Percentiles rank a stretch among this genome's conserved stretches.
phyloP scores from a whole-genome alignment of 1,140 invertebrate species.

The Drosophila funebris region DNA sequence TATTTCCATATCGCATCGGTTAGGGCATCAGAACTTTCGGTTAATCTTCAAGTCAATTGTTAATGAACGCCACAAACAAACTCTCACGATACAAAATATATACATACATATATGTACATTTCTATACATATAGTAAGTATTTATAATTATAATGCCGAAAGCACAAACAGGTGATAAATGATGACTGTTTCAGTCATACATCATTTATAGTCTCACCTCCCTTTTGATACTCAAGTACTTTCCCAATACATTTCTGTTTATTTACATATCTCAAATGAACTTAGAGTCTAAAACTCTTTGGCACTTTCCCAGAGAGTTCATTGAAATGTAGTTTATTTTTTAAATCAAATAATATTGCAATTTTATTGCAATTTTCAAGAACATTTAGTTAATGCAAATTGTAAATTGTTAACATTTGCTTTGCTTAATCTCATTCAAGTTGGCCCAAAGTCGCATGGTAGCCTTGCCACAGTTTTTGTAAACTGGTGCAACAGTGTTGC shows the following conservation, averaged over 20 bases:
- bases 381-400: neutral
- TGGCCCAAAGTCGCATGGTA: neutral
- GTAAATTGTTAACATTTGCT: neutral
- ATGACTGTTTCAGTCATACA: neutral
- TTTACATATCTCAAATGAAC: no score
- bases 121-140: neutral
- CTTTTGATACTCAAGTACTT: neutral
- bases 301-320: neutral
- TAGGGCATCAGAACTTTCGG: slow-evolving; percentile 1
- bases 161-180: neutral
- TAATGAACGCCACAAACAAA: neutral
- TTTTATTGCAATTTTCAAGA: neutral
- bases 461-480: slow-evolving; percentile 62
- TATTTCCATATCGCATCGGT: neutral
- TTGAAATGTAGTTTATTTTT: neutral
- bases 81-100: neutral
- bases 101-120: neutral
- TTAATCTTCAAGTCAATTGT: neutral
- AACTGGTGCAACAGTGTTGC: slow-evolving; percentile 42
- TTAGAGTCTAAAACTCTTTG: neutral
- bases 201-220: neutral
- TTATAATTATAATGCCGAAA: neutral
- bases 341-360: no score
- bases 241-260: neutral
- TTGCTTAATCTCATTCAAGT: neutral